Percentiles rank a stretch among this genome's conserved stretches.
phyloP scores from a whole-genome alignment of 2,113 vertebrate genomes.

The Cynopterus brachyotis region DNA sequence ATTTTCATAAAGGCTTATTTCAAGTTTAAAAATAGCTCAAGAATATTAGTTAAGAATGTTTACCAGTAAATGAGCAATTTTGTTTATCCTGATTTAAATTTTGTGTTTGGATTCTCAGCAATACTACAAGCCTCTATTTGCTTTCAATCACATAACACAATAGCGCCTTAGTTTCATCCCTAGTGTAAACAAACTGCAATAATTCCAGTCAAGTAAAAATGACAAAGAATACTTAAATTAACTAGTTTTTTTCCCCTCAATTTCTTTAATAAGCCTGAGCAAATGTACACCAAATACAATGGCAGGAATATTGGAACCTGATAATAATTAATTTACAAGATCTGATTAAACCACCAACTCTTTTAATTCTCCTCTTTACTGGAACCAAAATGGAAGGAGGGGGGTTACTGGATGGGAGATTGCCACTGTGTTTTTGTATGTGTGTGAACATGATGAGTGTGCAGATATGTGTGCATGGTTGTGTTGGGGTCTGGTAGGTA shows the following conservation, averaged over 20 bases:
- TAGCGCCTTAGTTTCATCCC: constrained; percentile 53
- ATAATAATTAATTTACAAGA: constrained; percentile 77
- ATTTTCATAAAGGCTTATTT: constrained; percentile 39
- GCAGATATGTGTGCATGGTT: background rate
- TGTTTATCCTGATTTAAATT: constrained; percentile 66
- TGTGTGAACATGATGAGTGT: background rate
- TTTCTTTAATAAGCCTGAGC: constrained; percentile 59
- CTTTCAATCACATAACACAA: constrained; percentile 74
- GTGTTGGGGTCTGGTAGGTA: background rate
- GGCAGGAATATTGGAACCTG: constrained; percentile 55
- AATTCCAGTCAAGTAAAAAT: constrained; percentile 75
- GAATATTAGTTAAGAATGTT: constrained; percentile 60
- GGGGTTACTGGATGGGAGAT: background rate
- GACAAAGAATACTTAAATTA: constrained; percentile 71
- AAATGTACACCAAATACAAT: constrained; percentile 58
- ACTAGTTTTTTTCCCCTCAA: constrained; percentile 49
- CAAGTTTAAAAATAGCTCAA: constrained; percentile 25
- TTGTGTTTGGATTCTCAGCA: constrained; percentile 56
- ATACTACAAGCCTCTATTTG: constrained; percentile 54
- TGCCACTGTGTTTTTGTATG: too few relatives aligned
- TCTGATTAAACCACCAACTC: constrained; percentile 65
- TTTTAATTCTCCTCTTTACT: constrained; percentile 58
- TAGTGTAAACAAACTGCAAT: constrained; percentile 59
- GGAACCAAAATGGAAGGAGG: background rate
- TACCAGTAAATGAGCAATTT: constrained; percentile 69